A percentile compares a stretch with the other conserved stretches of the same genome.
phyloP scores from a whole-genome alignment of 2,797 vertebrate genomes.

The Urophycis tenuis region DNA sequence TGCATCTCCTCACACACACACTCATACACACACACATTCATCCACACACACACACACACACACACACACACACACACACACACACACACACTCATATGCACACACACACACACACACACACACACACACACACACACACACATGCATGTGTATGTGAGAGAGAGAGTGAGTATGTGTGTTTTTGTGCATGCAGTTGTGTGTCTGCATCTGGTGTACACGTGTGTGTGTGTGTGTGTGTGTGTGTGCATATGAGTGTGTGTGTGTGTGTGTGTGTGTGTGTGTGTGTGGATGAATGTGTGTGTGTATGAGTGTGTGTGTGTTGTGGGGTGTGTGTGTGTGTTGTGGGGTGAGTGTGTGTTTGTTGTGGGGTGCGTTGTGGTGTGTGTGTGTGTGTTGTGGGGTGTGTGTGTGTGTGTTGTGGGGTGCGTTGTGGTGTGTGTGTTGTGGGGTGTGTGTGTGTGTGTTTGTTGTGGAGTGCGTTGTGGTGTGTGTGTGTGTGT shows the following conservation, averaged over 20 bases:
- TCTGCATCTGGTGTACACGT: no score
- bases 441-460: not conserved
- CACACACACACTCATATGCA: constrained; percentile 19
- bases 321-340: not conserved
- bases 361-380: no score
- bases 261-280: no score
- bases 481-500: no score
- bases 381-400: no score
- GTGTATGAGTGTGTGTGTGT: no score
- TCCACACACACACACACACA: not conserved
- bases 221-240: not conserved
- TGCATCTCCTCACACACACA: not conserved
- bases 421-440: not conserved
- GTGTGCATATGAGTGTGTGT: not conserved
- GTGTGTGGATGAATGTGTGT: no score
- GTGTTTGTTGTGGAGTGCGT: no score
- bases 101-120: not conserved
- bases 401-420: not conserved
- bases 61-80: constrained; percentile 15
- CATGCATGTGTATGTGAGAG: not conserved
- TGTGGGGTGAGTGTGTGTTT: not conserved
- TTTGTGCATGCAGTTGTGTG: not conserved
- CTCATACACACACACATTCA: constrained; percentile 5
- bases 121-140: constrained; percentile 20
- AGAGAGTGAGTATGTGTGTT: not conserved